Evolutionary conservation across 23 tunicate genomes (phyloP), one percentile per base, ranked within the genome.

Genomic region (Ciona savignyi): DNA sequence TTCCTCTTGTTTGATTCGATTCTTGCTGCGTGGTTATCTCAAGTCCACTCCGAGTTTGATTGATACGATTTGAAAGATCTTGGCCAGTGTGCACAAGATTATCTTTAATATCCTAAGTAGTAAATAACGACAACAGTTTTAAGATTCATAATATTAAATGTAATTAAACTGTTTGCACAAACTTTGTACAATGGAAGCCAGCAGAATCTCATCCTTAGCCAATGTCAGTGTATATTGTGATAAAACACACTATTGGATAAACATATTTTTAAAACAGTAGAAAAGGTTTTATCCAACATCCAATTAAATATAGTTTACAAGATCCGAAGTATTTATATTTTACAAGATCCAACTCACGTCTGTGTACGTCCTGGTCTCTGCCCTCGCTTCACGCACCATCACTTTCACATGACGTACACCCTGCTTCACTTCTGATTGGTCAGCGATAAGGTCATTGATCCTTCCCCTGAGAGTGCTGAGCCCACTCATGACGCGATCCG

Each of bases 391-490:
- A 6, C 96, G 75, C 25, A 89, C 77, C 32, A 77, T 68, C 9
- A 81, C 33, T 56, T 88, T 42, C 25, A 89, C 73, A 62, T 83
- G 80, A 33, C 77, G 31, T 62, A 89, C 60, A 27, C 96, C 96
- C 60, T 75, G 73, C 65, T 89, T 89, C 34, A 89, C 80, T 60
- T 89, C 96, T 23, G 88, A 71, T 60, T 89, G 96, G 33, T 89
- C 96, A 32, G 77, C 78, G 28, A 89, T 77, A 2, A 89, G 78
- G 30, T 89, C 96, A 9, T 73, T 28, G 15, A 89, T 74, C 27
- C 80, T 72, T 2, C 76, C 67, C 4, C 81, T 67, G 32, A 89
- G 75, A 23, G 65, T 68, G 27, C 71, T 73, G 35, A 89, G 61
- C 9, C 81, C 77, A 63, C 66, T 73, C 65, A 89, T 48, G 9